Percentiles rank a stretch among this genome's conserved stretches.
Conservation (phyloP, 2,888 invertebrate species). For the Patella caerulea region DNA sequence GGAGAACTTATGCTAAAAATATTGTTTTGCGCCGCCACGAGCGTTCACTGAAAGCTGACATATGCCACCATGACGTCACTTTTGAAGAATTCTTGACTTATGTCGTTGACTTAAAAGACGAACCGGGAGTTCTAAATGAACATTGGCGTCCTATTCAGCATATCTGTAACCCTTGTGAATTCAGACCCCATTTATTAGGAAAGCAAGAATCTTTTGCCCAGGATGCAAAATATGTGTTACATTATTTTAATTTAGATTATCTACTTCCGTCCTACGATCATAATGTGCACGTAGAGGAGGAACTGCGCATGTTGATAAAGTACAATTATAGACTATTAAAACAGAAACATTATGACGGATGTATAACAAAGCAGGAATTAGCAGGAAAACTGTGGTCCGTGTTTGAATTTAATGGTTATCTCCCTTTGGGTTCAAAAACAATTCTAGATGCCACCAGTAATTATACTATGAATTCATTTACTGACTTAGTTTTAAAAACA, state of each 20-base stretch:
- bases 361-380: conserved; percentile 28
- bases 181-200: conserved; percentile 39
- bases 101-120: conserved; percentile 27
- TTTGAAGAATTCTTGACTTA: conserved; percentile 49
- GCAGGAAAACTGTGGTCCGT: conserved; percentile 42
- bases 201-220: conserved; percentile 44
- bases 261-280: conserved; percentile 16
- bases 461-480: neutral
- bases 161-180: conserved; percentile 49
- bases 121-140: conserved; percentile 33
- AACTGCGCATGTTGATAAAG: conserved; percentile 33
- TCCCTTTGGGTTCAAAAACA: conserved; percentile 30
- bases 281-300: conserved; percentile 28
- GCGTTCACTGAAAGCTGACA: conserved; percentile 13
- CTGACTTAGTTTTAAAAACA: neutral
- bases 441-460: neutral
- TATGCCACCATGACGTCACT: conserved; percentile 50
- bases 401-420: conserved; percentile 45
- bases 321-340: conserved; percentile 38
- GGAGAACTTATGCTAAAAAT: conserved; percentile 38
- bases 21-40: conserved; percentile 32
- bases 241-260: conserved; percentile 31
- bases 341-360: conserved; percentile 19
- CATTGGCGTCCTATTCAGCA: conserved; percentile 51
- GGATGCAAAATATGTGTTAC: conserved; percentile 38